These are phyloP conservation scores for Hydrozoanthus gracilis DNA, from an alignment of 92 coral and sea anemone species.

Conservation along the genomic window DNA sequence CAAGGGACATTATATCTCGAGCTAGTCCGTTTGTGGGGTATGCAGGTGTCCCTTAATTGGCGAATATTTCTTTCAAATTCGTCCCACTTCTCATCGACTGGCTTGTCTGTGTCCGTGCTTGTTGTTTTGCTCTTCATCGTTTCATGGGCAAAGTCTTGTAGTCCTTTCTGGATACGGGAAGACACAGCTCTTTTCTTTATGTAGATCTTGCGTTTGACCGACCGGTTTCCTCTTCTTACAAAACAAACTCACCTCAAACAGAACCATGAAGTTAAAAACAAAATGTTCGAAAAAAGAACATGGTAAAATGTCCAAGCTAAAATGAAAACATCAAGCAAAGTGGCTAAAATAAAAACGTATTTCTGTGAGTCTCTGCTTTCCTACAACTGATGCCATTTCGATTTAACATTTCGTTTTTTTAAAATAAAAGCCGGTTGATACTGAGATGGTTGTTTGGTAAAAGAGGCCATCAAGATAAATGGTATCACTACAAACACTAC, in stretches of 20 bases:
- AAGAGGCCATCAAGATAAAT: too few relatives aligned
- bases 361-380: too few relatives aligned
- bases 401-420: too few relatives aligned
- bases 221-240: slow-evolving; percentile 55
- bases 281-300: too few relatives aligned
- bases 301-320: too few relatives aligned
- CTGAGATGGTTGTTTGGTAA: too few relatives aligned
- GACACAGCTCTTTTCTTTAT: slow-evolving; percentile 48
- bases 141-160: slow-evolving; percentile 25
- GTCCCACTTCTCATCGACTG: slow-evolving; percentile 55
- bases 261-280: too few relatives aligned
- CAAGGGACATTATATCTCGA: slow-evolving; percentile 57
- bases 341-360: too few relatives aligned
- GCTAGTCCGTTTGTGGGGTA: slow-evolving; percentile 52
- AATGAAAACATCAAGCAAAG: too few relatives aligned
- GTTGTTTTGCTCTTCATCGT: not conserved
- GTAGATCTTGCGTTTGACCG: slow-evolving; percentile 60
- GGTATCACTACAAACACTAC: too few relatives aligned
- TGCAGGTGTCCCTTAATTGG: slow-evolving; percentile 52
- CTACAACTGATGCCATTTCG: too few relatives aligned
- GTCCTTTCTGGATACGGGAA: slow-evolving; percentile 48
- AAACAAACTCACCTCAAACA: slow-evolving; percentile 34
- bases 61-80: slow-evolving; percentile 48
- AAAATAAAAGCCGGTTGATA: too few relatives aligned
- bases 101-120: not conserved